Conservation (phyloP, 1,140 invertebrate genomes). For the Drosophila kohkoa region DNA sequence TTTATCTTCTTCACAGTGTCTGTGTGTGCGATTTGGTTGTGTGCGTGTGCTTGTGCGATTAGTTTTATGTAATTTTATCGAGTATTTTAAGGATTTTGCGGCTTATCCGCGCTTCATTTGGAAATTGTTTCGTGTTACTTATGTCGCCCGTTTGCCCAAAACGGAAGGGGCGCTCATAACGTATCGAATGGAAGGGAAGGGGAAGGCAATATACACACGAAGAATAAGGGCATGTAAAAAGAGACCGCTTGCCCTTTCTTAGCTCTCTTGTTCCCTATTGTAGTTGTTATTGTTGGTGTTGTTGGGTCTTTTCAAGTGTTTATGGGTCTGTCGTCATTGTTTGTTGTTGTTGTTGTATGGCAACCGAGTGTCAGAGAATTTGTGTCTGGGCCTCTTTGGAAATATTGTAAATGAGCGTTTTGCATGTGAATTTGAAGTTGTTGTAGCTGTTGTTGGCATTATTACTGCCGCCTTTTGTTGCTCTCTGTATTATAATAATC, state of each 20-base stretch:
- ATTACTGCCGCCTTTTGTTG: constrained; percentile 2
- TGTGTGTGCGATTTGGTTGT: constrained; percentile 32
- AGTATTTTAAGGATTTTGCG: constrained; percentile 84
- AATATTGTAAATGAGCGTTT: constrained; percentile 71
- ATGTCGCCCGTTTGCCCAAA: constrained; percentile 54
- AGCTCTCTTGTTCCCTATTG: constrained; percentile 18
- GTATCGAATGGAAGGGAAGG: neutral
- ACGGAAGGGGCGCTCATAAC: constrained; percentile 32
- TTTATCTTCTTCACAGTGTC: constrained; percentile 1
- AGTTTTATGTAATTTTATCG: constrained; percentile 85
- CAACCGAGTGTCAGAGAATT: constrained; percentile 59
- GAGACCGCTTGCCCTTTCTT: constrained; percentile 44
- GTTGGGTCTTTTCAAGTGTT: constrained; percentile 70
- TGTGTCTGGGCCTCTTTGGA: constrained; percentile 25
- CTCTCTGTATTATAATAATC: constrained; percentile 15
- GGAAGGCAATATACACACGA: constrained; percentile 1
- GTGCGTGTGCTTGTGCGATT: constrained; percentile 77
- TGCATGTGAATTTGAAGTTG: constrained; percentile 64
- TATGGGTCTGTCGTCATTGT: constrained; percentile 76
- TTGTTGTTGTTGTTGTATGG: constrained; percentile 49
- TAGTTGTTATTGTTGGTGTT: constrained; percentile 27
- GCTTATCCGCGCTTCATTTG: constrained; percentile 84
- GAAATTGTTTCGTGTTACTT: constrained; percentile 83
- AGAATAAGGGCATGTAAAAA: constrained; percentile 43
- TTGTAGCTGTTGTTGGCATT: constrained; percentile 7